Evolutionary conservation across 1,140 invertebrate species (phyloP), one percentile per base, ranked within the genome.

Genomic region (Brachionus asplanchnoidis): DNA sequence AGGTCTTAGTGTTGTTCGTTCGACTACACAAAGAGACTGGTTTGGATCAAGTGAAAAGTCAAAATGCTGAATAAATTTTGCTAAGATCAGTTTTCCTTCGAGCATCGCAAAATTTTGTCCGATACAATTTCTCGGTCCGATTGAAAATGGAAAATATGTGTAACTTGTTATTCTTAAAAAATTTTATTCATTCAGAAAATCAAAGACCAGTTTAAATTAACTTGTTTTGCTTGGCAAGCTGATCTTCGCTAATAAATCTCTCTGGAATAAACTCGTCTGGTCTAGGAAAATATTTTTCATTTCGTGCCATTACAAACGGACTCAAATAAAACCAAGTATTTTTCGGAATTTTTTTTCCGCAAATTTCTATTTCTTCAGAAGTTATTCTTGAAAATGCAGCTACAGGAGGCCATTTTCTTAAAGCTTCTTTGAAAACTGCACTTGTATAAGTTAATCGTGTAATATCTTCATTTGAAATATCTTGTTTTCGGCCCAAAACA

Each of bases 51-150:
- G 44, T 36, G n/a, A 8, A n/a, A 80, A 80, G 11, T 80, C 42
- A 80, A 80, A 80, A 36, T 65, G 23, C 28, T 65, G 46, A 65
- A 80, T 80, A 65, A 80, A 80, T 20, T 80, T 80, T 5, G 77
- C 77, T 17, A 80, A 23, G 8, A 80, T n/a, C 23, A 80, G 8
- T 80, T 28, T 80, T 12, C 50, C 77, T 36, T 80, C 77, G 8
- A 80, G 26, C 44, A 80, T 80, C 9, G 77, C 77, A 80, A 80
- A 80, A 65, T 80, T 80, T 65, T 80, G 77, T 53, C 77, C 77
- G 40, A 80, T 80, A 80, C 77, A 80, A 56, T 80, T 80, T 56
- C 77, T 28, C 5, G 77, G 77, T 32, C 77, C 77, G 20, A 80
- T 20, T 17, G 50, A 60, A 53, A 80, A 80, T 12, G 77, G 77